Percentiles rank a stretch among this genome's conserved stretches.
phyloP scores from a whole-genome alignment of 1,140 invertebrate genomes.

The Procambarus clarkii region DNA sequence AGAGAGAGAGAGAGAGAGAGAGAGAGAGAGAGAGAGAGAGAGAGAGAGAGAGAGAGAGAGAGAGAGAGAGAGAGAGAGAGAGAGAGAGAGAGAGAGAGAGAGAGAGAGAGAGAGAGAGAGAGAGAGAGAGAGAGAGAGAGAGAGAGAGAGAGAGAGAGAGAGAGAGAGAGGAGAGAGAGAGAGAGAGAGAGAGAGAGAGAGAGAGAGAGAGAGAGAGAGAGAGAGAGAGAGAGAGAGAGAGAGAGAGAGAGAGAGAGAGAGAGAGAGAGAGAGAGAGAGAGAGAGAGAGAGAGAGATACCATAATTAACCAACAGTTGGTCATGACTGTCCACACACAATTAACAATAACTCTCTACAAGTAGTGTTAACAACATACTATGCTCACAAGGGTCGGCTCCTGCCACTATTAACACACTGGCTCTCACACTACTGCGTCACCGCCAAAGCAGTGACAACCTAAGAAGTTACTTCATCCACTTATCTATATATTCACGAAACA shows the following conservation, averaged over 20 bases:
- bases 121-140: too few species aligned
- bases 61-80: slow-evolving; percentile 2
- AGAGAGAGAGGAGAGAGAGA: slow-evolving; percentile 17
- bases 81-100: slow-evolving; percentile 1
- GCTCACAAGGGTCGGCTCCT: too few species aligned
- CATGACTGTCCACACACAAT: too few species aligned
- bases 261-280: not conserved
- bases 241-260: slow-evolving; percentile 14
- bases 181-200: not conserved
- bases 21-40: slow-evolving; percentile 39
- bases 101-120: slow-evolving; percentile 7
- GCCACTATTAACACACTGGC: too few species aligned
- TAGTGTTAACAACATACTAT: too few species aligned
- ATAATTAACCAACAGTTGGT: too few species aligned
- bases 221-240: not conserved
- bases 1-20: slow-evolving; percentile 39
- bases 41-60: slow-evolving; percentile 35
- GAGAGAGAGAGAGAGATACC: not conserved
- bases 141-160: too few species aligned
- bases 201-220: not conserved
- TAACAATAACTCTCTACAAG: too few species aligned
- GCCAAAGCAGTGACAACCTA: too few species aligned
- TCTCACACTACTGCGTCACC: too few species aligned
- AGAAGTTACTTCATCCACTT: too few species aligned
- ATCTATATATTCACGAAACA: too few species aligned